Evolutionary conservation across 2,113 vertebrate species (phyloP).

Genomic region (Python bivittatus): DNA sequence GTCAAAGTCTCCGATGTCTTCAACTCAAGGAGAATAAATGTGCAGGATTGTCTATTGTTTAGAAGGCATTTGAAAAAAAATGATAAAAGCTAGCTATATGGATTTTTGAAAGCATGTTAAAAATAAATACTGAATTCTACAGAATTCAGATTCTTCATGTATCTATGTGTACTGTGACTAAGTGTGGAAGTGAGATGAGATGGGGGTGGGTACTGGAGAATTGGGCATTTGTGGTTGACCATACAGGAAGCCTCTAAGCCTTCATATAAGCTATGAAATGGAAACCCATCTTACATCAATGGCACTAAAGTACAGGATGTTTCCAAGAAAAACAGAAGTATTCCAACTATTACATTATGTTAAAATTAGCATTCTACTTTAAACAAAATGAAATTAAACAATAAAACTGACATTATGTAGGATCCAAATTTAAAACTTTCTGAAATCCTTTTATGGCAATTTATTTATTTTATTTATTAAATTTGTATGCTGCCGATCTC

Average conservation of each 20-base stretch:
- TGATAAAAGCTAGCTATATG: neutral
- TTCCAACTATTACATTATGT: neutral
- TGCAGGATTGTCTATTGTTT: neutral
- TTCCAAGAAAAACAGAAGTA: neutral
- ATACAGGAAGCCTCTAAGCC: neutral
- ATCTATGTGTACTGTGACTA: neutral
- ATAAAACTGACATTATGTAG: neutral
- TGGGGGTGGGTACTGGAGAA: neutral
- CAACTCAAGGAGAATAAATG: neutral
- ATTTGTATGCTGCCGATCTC: too few species aligned
- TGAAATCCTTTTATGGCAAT: neutral
- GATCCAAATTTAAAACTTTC: neutral
- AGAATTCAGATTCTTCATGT: neutral
- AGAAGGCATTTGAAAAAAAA: neutral
- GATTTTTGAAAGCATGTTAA: neutral
- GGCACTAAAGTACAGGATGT: conserved; percentile 4
- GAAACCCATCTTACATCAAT: neutral
- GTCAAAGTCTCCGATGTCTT: neutral
- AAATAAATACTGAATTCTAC: neutral
- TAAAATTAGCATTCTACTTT: neutral
- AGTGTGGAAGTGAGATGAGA: neutral
- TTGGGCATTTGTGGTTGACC: neutral
- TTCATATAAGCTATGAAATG: neutral
- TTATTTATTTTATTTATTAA: too few species aligned
- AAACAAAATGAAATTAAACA: neutral